Base-by-base conservation (phyloP, 2,113 vertebrate genomes). In the Patagioenas fasciata region DNA sequence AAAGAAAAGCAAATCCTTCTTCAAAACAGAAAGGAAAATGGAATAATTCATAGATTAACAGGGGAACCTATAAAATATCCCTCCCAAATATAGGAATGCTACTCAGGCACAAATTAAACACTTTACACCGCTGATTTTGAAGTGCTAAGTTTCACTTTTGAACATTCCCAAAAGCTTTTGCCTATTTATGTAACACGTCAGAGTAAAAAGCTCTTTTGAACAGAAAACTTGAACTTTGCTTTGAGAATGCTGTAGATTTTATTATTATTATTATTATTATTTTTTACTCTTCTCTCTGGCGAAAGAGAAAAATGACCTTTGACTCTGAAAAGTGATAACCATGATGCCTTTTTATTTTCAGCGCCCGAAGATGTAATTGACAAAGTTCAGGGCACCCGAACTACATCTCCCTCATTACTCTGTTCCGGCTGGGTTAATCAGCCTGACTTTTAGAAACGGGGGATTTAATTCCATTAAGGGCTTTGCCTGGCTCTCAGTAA, bases 281-380 rank as follows among this genome's bases (percentile, higher is more conserved):
- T 62, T 58, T 61, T 36, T 7, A 21, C 19, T 88, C 47, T 36
- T n/a, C 42, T 65, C 42, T 72, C 65, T 79, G 25, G 66, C 7
- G 56, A n/a, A 81, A 75, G 48, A 87, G 34, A 89, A 65, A 92
- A 93, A 95, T 24, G 58, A 79, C 74, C 82, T 94, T 91, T 88
- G 48, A 31, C 66, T 65, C 25, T 50, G 71, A 48, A 53, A 85
- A 61, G 21, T 2, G 5, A 15, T 85, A 94, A 96, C 54, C 70
- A 54, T 36, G 62, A 53, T n/a, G 57, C 16, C 5, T 38, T 91
- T 89, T 75, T 32, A 61, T 65, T 72, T 72, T 34, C 66, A 40
- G 16, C 10, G 36, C 48, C 36, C 25, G 9, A 26, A 62, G 62
- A 79, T 65, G 36, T 91, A 32, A 24, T 8, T 21, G 71, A 75